Evolutionary conservation across 2,888 invertebrate species (phyloP).

Genomic region (Ceraclea dissimilis): DNA sequence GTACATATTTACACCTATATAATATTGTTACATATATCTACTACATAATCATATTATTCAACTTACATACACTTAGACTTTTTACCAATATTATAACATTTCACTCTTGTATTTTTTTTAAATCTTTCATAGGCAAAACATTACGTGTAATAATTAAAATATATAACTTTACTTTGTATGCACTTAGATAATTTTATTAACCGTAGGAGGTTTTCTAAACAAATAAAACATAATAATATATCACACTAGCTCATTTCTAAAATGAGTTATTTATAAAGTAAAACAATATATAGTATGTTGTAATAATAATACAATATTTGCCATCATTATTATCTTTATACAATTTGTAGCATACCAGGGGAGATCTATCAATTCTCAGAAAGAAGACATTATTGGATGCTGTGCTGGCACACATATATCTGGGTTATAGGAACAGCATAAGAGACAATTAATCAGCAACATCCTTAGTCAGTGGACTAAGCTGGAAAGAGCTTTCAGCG

Average conservation of each 20-base stretch:
- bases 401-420: too few species aligned
- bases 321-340: too few species aligned
- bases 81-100: conserved; percentile 25
- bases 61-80: conserved; percentile 26
- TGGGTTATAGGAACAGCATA: too few species aligned
- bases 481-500: too few species aligned
- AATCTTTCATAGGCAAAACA: conserved; percentile 25
- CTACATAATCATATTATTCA: conserved; percentile 19
- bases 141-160: conserved; percentile 25
- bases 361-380: too few species aligned
- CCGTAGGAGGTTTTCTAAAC: conserved; percentile 23
- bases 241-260: conserved; percentile 27
- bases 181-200: conserved; percentile 8
- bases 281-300: conserved; percentile 13
- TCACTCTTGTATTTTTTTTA: conserved; percentile 24
- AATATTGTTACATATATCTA: conserved; percentile 9
- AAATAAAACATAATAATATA: conserved; percentile 23
- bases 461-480: too few species aligned
- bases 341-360: too few species aligned
- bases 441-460: too few species aligned
- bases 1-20: conserved; percentile 25
- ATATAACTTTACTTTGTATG: conserved; percentile 22
- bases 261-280: conserved; percentile 25
- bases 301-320: not conserved
- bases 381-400: too few species aligned